Conservation (phyloP, 2,113 vertebrate genomes). For the Myodes glareolus region DNA sequence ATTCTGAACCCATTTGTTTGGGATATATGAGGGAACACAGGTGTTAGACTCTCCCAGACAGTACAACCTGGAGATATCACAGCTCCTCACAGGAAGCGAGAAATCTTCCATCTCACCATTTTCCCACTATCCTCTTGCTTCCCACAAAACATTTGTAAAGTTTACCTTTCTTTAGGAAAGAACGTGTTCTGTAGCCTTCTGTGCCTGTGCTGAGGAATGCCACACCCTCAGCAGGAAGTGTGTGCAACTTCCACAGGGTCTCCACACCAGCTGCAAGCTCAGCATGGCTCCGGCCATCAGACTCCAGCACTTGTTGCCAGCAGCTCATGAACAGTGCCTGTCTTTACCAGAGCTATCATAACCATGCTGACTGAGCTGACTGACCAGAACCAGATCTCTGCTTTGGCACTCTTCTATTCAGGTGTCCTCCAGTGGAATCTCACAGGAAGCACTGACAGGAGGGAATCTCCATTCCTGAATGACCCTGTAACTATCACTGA, state of each 20-base stretch:
- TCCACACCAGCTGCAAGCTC: background rate
- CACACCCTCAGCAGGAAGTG: background rate
- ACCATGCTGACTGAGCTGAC: background rate
- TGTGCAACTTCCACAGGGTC: conserved; percentile 14
- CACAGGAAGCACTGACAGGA: background rate
- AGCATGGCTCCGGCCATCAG: background rate
- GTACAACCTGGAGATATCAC: background rate
- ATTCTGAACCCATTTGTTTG: too few species aligned
- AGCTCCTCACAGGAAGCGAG: background rate
- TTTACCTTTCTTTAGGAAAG: background rate
- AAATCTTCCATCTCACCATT: background rate
- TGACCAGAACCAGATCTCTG: conserved; percentile 29
- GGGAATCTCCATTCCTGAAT: background rate
- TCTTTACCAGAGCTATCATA: conserved; percentile 43
- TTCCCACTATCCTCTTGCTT: background rate
- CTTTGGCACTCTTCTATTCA: background rate
- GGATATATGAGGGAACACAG: too few species aligned
- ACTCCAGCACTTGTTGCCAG: conserved; percentile 30
- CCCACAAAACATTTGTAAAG: conserved; percentile 41
- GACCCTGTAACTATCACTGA: background rate
- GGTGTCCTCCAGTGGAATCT: background rate
- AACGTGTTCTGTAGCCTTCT: background rate
- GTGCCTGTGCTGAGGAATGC: conserved; percentile 24
- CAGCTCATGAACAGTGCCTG: background rate
- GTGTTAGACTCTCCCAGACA: background rate